Base-by-base conservation (phyloP, 2,113 vertebrate species). In the Hemibates koningsi region DNA sequence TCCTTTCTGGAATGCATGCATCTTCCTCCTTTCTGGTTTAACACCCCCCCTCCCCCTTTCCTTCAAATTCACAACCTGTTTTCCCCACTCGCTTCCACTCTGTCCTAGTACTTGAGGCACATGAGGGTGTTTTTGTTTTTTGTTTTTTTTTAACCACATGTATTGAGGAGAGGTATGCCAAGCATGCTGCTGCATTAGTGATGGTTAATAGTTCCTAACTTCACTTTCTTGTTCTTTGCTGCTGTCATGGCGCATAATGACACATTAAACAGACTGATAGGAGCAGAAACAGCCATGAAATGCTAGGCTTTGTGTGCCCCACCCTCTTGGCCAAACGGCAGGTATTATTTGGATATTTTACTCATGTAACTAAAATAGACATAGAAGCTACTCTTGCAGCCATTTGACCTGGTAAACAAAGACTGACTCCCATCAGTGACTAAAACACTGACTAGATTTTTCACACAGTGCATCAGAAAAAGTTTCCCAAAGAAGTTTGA, bases 91-190 rank as follows among this genome's bases (percentile, higher is more conserved):
- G 43, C 80, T 82, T 84, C 59, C 41, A 73, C 89, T 88, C 81
- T 85, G 43, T 66, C 84, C 81, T 59, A 66, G 81, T 57, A 12
- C 82, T 63, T 78, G 24, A 80, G 57, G 34, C 79, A 79, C 56
- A 83, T 38, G 5, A 53, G 54, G 63, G 41, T 9, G 17, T 2
- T 6, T 52, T 53, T 9, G 1, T 61, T 86, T 12, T 61, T 59
- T n/a, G 3, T 54, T 32, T 2, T 32, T 32, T 63, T 63, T 63
- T 12, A 5, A 66, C 7, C 10, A 78, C 91, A 94, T 95, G 91
- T 94, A 95, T 95, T 96, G 95, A 96, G 95, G 94, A 96, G 94
- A 94, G 94, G 94, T 94, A 88, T 80, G 84, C 89, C 84, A 52
- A 78, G 93, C 91, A 93, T 95, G 92, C 61, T 91, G 79, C 82